Conservation (phyloP, 1,140 invertebrate species). For the Tachypleus tridentatus region DNA sequence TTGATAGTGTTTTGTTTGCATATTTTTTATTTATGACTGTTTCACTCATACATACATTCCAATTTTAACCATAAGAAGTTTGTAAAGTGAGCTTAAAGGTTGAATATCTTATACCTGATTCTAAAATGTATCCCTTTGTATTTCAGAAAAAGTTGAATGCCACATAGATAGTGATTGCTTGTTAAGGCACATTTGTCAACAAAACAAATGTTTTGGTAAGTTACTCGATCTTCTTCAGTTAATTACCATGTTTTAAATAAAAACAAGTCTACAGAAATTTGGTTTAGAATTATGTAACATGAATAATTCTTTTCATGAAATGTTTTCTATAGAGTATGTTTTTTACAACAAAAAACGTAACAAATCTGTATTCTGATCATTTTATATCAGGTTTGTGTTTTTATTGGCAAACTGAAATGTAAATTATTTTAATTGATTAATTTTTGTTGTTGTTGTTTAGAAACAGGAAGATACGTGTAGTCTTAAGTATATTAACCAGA, state of each 20-base stretch:
- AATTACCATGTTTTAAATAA: no score
- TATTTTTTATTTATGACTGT: no score
- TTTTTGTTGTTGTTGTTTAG: background rate
- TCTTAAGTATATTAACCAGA: background rate
- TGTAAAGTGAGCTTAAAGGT: no score
- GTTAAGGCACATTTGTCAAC: slow-evolving; percentile 24
- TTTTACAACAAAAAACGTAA: no score
- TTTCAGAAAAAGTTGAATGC: slow-evolving; percentile 24
- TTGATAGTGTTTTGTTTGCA: background rate
- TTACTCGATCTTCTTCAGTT: background rate
- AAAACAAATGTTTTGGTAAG: slow-evolving; percentile 24
- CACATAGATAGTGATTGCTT: slow-evolving; percentile 23
- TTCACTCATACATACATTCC: no score
- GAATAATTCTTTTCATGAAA: no score
- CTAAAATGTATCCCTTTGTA: background rate
- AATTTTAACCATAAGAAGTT: no score
- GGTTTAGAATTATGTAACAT: no score
- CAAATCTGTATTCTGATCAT: background rate
- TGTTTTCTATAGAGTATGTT: no score
- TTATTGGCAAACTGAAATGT: background rate
- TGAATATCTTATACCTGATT: no score
- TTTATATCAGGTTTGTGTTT: background rate
- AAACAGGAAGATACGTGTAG: background rate
- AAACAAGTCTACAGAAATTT: no score
- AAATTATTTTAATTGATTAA: no score